These are phyloP conservation scores for Anagyrus pseudococci DNA, from an alignment of 2,888 invertebrate species.

Conservation along the genomic window DNA sequence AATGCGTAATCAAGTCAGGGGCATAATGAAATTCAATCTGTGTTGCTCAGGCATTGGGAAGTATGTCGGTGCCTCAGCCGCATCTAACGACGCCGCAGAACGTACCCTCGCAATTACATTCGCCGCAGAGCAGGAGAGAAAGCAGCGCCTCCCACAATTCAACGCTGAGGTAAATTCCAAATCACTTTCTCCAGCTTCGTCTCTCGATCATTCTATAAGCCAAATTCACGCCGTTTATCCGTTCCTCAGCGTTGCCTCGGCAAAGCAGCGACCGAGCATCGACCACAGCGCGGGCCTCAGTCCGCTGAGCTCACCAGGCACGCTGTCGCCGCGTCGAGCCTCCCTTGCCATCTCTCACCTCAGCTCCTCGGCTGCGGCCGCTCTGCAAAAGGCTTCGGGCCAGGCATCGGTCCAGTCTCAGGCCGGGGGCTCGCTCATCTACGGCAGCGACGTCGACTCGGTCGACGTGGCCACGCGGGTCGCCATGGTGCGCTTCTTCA, in stretches of 20 bases:
- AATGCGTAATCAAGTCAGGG: too few relatives aligned
- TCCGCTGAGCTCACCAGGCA: conserved; percentile 58
- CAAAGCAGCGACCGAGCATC: conserved; percentile 56
- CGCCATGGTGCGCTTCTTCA: conserved; percentile 98
- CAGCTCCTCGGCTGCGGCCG: conserved; percentile 5
- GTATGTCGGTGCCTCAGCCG: conserved; percentile 49
- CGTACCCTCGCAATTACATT: conserved; percentile 46
- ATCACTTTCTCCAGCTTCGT: too few relatives aligned
- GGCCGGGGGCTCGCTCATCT: conserved; percentile 84
- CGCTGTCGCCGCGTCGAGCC: conserved; percentile 54
- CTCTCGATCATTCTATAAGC: too few relatives aligned
- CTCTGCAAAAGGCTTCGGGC: conserved; percentile 40
- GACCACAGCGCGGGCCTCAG: conserved; percentile 43
- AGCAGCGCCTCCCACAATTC: conserved; percentile 55
- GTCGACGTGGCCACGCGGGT: conserved; percentile 98
- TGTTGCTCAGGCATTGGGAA: conserved; percentile 52
- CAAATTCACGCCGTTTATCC: too few relatives aligned
- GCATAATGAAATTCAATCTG: too few relatives aligned
- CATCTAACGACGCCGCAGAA: conserved; percentile 46
- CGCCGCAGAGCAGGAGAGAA: conserved; percentile 55
- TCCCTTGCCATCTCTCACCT: conserved; percentile 57
- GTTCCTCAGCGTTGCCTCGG: conserved; percentile 57
- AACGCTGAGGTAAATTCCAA: conserved; percentile 51
- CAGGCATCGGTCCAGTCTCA: conserved; percentile 45
- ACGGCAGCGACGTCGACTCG: conserved; percentile 94